phyloP scores from a whole-genome alignment of 2,113 vertebrate species.

The Sinocyclocheilus grahami region DNA sequence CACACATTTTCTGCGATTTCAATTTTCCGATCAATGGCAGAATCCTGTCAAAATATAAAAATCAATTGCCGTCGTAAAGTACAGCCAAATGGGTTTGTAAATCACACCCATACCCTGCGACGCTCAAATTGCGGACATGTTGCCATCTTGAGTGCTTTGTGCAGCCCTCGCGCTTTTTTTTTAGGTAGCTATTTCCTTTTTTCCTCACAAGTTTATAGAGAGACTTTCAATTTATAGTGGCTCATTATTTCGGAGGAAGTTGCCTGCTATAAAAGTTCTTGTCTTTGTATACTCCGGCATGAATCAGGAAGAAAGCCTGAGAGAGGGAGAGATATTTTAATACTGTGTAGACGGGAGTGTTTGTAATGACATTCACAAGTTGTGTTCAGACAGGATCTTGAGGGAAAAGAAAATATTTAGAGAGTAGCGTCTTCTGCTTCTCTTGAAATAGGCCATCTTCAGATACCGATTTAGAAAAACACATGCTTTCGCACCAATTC shows the following conservation, averaged over 20 bases:
- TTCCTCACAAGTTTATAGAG: neutral
- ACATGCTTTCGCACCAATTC: neutral
- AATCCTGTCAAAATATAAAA: slow-evolving; percentile 12
- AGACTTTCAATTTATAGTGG: neutral
- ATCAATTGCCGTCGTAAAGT: neutral
- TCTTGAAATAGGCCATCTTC: slow-evolving; percentile 28
- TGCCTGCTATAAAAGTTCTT: slow-evolving; percentile 20
- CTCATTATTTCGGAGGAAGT: slow-evolving; percentile 30
- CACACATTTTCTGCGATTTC: neutral
- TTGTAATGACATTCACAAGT: slow-evolving; percentile 33
- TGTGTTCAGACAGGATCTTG: slow-evolving; percentile 26
- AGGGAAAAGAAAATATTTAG: slow-evolving; percentile 38
- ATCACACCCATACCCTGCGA: slow-evolving; percentile 1
- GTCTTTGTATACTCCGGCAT: slow-evolving; percentile 7
- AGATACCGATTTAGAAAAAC: slow-evolving; percentile 33
- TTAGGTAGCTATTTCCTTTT: neutral
- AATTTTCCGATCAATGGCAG: neutral
- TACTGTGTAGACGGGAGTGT: neutral
- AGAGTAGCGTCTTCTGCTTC: slow-evolving; percentile 13
- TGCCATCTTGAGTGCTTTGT: neutral
- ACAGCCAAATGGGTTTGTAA: slow-evolving; percentile 14
- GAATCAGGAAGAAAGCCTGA: slow-evolving; percentile 23
- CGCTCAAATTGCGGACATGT: neutral
- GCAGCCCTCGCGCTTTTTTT: neutral
- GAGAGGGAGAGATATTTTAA: slow-evolving; percentile 40